These are phyloP conservation scores for Nymphalis polychloros DNA, from an alignment of 2,888 invertebrate species.

Conservation along the genomic window DNA sequence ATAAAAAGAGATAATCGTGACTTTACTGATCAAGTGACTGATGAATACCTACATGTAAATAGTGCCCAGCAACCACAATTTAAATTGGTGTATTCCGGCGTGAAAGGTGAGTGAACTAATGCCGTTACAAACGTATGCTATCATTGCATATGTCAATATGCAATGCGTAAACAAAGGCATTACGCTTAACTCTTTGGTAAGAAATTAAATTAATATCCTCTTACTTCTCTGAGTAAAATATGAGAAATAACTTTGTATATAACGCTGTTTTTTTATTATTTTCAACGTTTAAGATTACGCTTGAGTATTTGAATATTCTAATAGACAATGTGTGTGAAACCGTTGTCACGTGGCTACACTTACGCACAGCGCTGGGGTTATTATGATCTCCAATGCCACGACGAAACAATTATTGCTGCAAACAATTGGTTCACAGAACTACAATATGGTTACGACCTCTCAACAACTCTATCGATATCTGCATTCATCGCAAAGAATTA, in stretches of 20 bases:
- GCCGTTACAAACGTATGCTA: background rate
- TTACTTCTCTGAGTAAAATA: too few relatives aligned
- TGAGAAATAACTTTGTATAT: background rate
- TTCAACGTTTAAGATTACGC: background rate
- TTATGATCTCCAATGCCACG: constrained; percentile 23
- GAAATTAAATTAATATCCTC: too few relatives aligned
- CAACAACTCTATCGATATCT: constrained; percentile 22
- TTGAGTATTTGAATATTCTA: constrained; percentile 1
- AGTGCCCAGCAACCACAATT: constrained; percentile 1
- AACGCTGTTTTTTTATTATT: background rate
- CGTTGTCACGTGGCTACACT: constrained; percentile 9
- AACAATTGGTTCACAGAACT: constrained; percentile 21
- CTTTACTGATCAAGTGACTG: background rate
- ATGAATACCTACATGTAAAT: background rate
- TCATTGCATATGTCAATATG: background rate
- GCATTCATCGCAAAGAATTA: background rate
- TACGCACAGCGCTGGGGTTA: constrained; percentile 8
- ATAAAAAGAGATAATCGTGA: background rate
- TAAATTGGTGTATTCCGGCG: constrained; percentile 8
- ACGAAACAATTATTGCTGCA: constrained; percentile 9
- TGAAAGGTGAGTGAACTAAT: constrained; percentile 8
- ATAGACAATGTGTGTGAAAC: background rate
- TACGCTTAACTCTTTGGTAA: too few relatives aligned
- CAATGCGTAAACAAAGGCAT: too few relatives aligned
- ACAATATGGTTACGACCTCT: constrained; percentile 32